Evolutionary conservation across 2,113 vertebrate genomes (phyloP), one percentile per base, ranked within the genome.

Genomic region (Pithys albifrons): DNA sequence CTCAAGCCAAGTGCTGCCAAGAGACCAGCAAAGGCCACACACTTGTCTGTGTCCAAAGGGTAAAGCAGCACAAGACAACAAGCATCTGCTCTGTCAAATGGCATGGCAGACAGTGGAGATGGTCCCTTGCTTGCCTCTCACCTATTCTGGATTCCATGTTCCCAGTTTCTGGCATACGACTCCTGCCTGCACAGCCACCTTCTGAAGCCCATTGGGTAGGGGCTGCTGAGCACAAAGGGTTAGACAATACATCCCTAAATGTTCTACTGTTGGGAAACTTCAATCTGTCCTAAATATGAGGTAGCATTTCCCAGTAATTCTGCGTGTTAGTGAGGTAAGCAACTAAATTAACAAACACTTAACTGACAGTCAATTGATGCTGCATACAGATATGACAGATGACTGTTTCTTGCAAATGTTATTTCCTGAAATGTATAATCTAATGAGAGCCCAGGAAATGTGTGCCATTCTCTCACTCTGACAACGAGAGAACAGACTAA

Each of bases 281-380:
- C 24, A 67, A 71, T 96, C 84, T 51, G 61, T 78, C 29, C 49
- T 87, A 81, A 93, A 81, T 46, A 37, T 70, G 69, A 92, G 74
- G 57, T 0, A 85, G 39, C 51, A 72, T 85, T 92, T 90, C 2
- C 4, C 35, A 18, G 23, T 48, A 81, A 57, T 35, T 20, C 14
- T 81, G 46, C 1, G 0, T 39, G 23, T 55, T 27, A 73, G 48
- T 67, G 71, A 93, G 35, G 67, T 27, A 85, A 49, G 8, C 19
- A 37, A 35, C 41, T 72, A 75, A 66, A 57, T n/a, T 41, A 86
- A 64, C 12, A 12, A 73, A 80, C 24, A 48, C 29, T n/a, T 85
- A 55, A 61, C 3, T 75, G 46, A 71, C 22, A 62, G 29, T 27
- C 45, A 75, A 11, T 0, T 59, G 28, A 93, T 54, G 39, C 35